Evolutionary conservation across 2,797 vertebrate genomes (phyloP).

Genomic region (Channa striata): DNA sequence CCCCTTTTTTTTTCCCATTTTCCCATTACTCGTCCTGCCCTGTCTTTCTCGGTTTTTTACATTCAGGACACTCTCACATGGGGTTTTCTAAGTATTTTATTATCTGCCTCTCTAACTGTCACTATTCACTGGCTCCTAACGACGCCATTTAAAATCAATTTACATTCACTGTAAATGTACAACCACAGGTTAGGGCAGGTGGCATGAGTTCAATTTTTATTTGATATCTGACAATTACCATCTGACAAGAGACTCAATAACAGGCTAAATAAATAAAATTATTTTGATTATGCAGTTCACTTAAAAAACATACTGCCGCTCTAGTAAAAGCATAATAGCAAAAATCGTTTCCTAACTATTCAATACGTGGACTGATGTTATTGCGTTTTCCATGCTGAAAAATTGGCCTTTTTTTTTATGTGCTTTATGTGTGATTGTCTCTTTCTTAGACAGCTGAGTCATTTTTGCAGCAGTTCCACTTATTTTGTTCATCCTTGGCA

Average conservation of each 20-base stretch:
- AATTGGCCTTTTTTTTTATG: constrained; percentile 34
- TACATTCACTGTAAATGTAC: neutral
- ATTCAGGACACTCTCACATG: constrained; percentile 21
- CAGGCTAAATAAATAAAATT: constrained; percentile 12
- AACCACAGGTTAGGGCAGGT: constrained; percentile 4
- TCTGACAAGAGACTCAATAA: constrained; percentile 14
- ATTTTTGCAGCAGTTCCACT: constrained; percentile 43
- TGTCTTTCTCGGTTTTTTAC: constrained; percentile 9
- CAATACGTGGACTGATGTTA: constrained; percentile 19
- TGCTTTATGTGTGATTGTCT: constrained; percentile 20
- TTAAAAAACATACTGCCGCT: constrained; percentile 17
- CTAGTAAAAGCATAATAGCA: neutral
- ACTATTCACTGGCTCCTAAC: constrained; percentile 25
- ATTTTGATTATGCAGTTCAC: constrained; percentile 24
- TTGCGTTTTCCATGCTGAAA: constrained; percentile 11
- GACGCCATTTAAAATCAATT: constrained; percentile 36
- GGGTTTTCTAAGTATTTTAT: constrained; percentile 43
- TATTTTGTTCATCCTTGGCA: constrained; percentile 51
- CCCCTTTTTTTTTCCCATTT: constrained; percentile 44
- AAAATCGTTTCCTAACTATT: neutral
- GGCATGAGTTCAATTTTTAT: constrained; percentile 14
- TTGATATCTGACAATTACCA: constrained; percentile 22
- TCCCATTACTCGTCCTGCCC: neutral
- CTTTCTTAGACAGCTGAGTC: constrained; percentile 49
- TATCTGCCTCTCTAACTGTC: constrained; percentile 18